These are phyloP conservation scores for Cephus cinctus DNA, from an alignment of 1,140 invertebrate genomes.

Conservation along the genomic window DNA sequence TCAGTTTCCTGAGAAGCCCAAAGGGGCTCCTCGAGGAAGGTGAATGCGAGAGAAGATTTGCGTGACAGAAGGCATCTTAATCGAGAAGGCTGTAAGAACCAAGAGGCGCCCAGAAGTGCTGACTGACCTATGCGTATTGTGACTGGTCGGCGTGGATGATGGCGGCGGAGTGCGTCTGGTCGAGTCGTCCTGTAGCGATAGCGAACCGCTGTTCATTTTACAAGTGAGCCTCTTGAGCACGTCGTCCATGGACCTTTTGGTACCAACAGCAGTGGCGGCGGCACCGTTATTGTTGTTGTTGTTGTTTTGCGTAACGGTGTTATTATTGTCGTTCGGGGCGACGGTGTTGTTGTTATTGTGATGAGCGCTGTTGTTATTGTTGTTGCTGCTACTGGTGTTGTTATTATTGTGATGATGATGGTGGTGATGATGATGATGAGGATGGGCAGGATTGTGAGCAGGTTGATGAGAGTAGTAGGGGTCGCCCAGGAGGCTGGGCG, in stretches of 20 bases:
- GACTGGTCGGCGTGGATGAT: conserved; percentile 61
- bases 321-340: conserved; percentile 55
- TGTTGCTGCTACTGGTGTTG: conserved; percentile 54
- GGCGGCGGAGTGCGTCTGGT: conserved; percentile 59
- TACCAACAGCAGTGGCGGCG: conserved; percentile 30
- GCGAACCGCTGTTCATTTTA: conserved; percentile 64
- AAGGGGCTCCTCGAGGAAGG: too few relatives aligned
- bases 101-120: neutral
- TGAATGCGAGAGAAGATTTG: too few relatives aligned
- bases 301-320: conserved; percentile 36
- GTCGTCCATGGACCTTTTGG: conserved; percentile 80
- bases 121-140: conserved; percentile 47
- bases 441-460: conserved; percentile 52
- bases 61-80: too few relatives aligned
- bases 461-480: conserved; percentile 44
- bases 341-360: conserved; percentile 57
- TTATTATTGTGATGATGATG: conserved; percentile 48
- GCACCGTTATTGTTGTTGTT: conserved; percentile 37
- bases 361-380: conserved; percentile 51
- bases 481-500: conserved; percentile 59
- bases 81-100: neutral
- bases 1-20: too few relatives aligned
- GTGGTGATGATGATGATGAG: conserved; percentile 52
- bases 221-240: conserved; percentile 80
- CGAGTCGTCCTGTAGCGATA: conserved; percentile 44